Base-by-base conservation (phyloP, 1,140 invertebrate genomes). In the Brachionus sp. region DNA sequence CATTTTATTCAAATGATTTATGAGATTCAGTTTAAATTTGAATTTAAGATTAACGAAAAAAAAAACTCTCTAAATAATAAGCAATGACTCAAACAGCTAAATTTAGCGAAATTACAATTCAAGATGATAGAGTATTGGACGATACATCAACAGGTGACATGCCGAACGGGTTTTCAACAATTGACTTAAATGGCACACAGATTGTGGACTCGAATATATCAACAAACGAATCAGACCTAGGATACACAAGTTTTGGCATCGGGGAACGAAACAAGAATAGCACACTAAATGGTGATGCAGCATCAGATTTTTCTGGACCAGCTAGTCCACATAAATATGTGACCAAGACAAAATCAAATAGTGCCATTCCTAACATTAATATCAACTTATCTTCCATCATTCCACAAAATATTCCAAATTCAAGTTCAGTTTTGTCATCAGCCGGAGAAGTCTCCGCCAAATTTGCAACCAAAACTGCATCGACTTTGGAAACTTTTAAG, bases 401-500 rank as follows among this genome's bases (percentile, higher is more conserved):
- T 39, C 66, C 66, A 16, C 66, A 37, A 37, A 70, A 70, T 70
- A 16, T 70, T 16, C 16, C 70, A 12, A 6, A 75, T 10, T 19
- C 70, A 29, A 23, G 50, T 19, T 75, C 37, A 12, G 44, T 75
- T 2, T 25, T 75, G 19, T 25, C 70, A 25, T 75, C 70, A 46
- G 70, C 70, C 7, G 44, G 39, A 44, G 70, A 75, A 46, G 70
- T 44, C 7, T 75, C 70, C 53, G 75, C 84, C 7, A 84, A 85
- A 25, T 84, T 88, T 39, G 85, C 86, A 64, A 85, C 86, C 16
- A 86, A 86, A 64, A 84, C 87, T 37, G 85, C 86, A 73, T 85
- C 86, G n/a, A 86, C 85, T 57, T 84, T 98, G 87, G 95, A 97
- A 88, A 92, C 93, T 44, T 90, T 98, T 50, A 95, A 94, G 88